Evolutionary conservation across 64 coral and sea anemone species (phyloP).

Genomic region (Hydrozoanthus tunicans): DNA sequence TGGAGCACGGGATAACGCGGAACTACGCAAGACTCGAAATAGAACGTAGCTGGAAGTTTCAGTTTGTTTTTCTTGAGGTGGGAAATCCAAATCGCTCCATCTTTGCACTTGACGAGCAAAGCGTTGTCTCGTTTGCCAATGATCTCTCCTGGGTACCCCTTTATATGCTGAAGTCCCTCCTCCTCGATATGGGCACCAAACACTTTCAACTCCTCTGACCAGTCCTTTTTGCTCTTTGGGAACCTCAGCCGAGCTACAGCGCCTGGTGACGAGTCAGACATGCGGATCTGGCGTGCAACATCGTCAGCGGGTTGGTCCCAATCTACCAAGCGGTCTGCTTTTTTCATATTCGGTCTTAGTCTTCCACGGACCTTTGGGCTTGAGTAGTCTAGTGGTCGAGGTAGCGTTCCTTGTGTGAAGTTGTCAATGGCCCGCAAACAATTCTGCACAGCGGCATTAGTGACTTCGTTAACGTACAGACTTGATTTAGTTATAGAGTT

Average conservation of each 20-base stretch:
- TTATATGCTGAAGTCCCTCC: constrained; percentile 2
- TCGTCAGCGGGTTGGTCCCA: constrained; percentile 75
- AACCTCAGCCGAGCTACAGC: neutral
- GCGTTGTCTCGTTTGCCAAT: constrained; percentile 16
- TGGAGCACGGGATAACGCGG: too few relatives aligned
- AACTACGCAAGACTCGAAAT: too few relatives aligned
- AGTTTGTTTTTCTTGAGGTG: too few relatives aligned
- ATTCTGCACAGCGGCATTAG: constrained; percentile 59
- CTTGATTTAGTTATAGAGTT: too few relatives aligned
- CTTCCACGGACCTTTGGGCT: constrained; percentile 52
- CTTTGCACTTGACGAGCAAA: too few relatives aligned
- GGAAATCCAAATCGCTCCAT: too few relatives aligned
- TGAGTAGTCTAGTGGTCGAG: constrained; percentile 54
- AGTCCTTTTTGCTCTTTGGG: neutral
- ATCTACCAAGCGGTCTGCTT: constrained; percentile 64
- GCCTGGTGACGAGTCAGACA: too few relatives aligned
- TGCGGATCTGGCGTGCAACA: constrained; percentile 43
- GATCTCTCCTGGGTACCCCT: constrained; percentile 61
- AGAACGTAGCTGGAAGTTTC: too few relatives aligned
- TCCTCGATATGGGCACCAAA: constrained; percentile 80
- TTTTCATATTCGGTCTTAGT: constrained; percentile 49
- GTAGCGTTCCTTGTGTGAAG: constrained; percentile 5
- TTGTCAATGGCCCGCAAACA: constrained; percentile 53
- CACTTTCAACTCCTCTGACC: constrained; percentile 46
- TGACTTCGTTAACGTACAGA: too few relatives aligned